phyloP scores from a whole-genome alignment of 2,888 invertebrate genomes.

The Bombylius discolor region DNA sequence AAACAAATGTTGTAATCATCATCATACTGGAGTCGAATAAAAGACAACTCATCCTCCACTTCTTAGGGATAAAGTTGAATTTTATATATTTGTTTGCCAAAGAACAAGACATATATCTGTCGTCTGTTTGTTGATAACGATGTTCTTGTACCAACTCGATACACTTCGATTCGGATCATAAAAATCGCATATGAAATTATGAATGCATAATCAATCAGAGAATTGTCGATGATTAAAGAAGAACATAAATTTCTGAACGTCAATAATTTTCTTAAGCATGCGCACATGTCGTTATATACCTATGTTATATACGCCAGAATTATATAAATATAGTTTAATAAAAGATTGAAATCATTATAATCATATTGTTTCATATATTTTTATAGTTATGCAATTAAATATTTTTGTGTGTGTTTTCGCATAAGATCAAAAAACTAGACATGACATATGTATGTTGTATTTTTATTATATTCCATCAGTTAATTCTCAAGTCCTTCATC shows the following conservation, averaged over 20 bases:
- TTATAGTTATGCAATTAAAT: too few species aligned
- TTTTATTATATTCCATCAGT: too few species aligned
- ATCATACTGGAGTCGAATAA: constrained; percentile 2
- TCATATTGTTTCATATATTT: too few species aligned
- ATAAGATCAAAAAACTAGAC: neutral
- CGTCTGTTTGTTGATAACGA: constrained; percentile 3
- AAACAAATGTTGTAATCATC: constrained; percentile 5
- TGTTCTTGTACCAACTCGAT: constrained; percentile 1
- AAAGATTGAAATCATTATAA: too few species aligned
- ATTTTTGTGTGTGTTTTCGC: too few species aligned
- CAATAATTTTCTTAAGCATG: constrained; percentile 14
- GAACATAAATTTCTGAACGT: constrained; percentile 20
- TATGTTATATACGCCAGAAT: constrained; percentile 9
- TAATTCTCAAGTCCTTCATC: too few species aligned
- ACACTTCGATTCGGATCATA: constrained; percentile 11
- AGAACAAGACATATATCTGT: too few species aligned
- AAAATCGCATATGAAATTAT: constrained; percentile 21
- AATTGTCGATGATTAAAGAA: constrained; percentile 21
- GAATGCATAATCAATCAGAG: constrained; percentile 23
- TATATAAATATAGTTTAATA: neutral
- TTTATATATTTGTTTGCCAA: too few species aligned
- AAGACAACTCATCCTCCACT: too few species aligned
- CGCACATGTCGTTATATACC: constrained; percentile 7
- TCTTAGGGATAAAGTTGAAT: too few species aligned
- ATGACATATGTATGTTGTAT: neutral